Evolutionary conservation across 2,797 vertebrate species (phyloP).

Genomic region (Enteromius fasciolatus): DNA sequence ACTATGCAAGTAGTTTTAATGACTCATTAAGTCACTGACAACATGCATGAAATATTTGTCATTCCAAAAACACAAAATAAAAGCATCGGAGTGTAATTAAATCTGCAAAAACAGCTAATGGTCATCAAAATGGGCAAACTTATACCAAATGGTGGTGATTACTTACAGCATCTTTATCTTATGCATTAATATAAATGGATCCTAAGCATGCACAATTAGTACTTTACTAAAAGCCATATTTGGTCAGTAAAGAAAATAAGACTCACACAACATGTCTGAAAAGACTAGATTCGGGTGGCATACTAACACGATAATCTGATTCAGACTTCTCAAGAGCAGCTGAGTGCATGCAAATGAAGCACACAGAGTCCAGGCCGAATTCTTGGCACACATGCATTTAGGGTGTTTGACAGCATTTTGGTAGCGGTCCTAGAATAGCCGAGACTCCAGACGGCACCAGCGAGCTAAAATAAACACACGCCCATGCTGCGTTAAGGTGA

Average conservation of each 20-base stretch:
- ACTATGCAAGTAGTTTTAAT: neutral
- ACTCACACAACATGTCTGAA: neutral
- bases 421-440: conserved; percentile 30
- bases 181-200: neutral
- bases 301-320: neutral
- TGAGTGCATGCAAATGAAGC: conserved; percentile 2
- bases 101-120: neutral
- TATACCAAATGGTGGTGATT: neutral
- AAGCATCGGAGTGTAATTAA: neutral
- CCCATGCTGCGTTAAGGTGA: conserved; percentile 13
- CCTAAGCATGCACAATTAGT: neutral
- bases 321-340: neutral
- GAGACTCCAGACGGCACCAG: conserved; percentile 22
- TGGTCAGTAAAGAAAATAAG: neutral
- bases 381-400: conserved; percentile 31
- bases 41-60: neutral
- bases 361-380: conserved; percentile 30
- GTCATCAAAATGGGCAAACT: neutral
- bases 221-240: too few species aligned
- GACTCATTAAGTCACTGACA: neutral
- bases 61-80: neutral
- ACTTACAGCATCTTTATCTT: neutral
- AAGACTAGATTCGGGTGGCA: neutral
- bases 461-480: conserved; percentile 40
- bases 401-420: conserved; percentile 23